A percentile compares a stretch with the other conserved stretches of the same genome.
These are phyloP conservation scores for Cyprichromis sp. DNA, from an alignment of 2,113 vertebrate genomes.

Conservation along the genomic window DNA sequence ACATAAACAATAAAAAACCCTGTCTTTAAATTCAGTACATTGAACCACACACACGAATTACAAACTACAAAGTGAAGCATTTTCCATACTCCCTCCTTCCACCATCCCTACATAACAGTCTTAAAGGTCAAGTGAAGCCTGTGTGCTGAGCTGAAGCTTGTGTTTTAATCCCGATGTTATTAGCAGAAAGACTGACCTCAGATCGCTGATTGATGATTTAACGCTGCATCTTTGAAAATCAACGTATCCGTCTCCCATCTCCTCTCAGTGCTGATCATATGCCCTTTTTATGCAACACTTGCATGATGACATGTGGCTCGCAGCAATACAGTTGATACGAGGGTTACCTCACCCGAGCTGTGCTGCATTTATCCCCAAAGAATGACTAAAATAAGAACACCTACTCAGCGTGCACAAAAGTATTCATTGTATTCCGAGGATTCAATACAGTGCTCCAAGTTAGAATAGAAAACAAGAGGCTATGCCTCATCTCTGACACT, in stretches of 20 bases:
- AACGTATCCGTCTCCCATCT: neutral
- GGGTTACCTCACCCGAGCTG: neutral
- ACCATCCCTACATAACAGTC: neutral
- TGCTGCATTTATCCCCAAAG: neutral
- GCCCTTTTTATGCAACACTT: neutral
- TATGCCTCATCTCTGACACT: constrained; percentile 10
- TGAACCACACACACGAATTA: neutral
- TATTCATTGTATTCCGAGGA: neutral
- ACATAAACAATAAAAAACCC: fast-evolving
- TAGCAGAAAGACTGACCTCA: neutral
- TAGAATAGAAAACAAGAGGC: constrained; percentile 10
- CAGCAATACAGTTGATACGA: neutral
- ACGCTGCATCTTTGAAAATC: neutral
- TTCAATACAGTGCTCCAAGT: neutral
- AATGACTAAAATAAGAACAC: constrained; percentile 8
- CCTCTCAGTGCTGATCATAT: neutral
- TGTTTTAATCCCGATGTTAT: neutral
- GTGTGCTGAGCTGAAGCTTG: neutral
- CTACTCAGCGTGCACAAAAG: neutral
- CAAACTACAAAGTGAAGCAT: neutral
- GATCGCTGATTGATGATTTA: neutral
- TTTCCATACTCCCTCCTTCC: neutral
- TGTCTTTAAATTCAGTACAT: neutral
- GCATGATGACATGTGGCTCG: neutral
- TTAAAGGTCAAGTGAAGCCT: neutral